Evolutionary conservation across 2,888 invertebrate species (phyloP).

Genomic region (Leptothorax acervorum): DNA sequence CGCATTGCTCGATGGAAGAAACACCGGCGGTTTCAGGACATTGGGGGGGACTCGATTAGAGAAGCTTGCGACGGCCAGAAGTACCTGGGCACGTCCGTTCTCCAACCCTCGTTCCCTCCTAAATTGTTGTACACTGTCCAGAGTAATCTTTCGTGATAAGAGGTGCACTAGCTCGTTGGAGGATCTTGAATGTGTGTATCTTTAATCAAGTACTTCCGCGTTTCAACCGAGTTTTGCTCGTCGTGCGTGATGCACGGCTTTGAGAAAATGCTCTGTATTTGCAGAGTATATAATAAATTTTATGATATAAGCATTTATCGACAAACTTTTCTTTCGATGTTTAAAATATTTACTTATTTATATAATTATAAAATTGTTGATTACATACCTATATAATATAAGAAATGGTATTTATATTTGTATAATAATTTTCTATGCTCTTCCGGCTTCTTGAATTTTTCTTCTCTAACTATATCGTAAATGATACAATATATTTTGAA

Average conservation of each 20-base stretch:
- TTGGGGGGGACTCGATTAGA: conserved; percentile 71
- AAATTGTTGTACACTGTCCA: conserved; percentile 60
- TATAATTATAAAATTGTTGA: neutral
- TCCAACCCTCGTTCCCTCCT: conserved; percentile 44
- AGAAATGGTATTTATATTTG: neutral
- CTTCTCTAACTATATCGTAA: neutral
- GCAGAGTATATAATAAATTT: neutral
- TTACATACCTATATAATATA: neutral
- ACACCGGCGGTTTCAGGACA: conserved; percentile 66
- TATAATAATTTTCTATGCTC: neutral
- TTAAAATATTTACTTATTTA: neutral
- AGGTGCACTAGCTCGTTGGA: conserved; percentile 26
- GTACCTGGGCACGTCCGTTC: conserved; percentile 58
- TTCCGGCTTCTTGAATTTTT: neutral
- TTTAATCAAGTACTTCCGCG: conserved; percentile 44
- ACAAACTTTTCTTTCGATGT: neutral
- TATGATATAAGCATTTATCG: neutral
- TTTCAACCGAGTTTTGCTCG: conserved; percentile 6
- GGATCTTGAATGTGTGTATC: conserved; percentile 42
- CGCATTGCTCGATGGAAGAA: conserved; percentile 59
- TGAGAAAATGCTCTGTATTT: conserved; percentile 15
- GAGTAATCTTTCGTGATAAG: conserved; percentile 45
- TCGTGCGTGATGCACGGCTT: conserved; percentile 28
- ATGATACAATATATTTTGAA: neutral
- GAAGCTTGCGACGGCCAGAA: conserved; percentile 62